Evolutionary conservation across 1,140 invertebrate species (phyloP), one percentile per base, ranked within the genome.

Genomic region (Protaetia brevitarsis): DNA sequence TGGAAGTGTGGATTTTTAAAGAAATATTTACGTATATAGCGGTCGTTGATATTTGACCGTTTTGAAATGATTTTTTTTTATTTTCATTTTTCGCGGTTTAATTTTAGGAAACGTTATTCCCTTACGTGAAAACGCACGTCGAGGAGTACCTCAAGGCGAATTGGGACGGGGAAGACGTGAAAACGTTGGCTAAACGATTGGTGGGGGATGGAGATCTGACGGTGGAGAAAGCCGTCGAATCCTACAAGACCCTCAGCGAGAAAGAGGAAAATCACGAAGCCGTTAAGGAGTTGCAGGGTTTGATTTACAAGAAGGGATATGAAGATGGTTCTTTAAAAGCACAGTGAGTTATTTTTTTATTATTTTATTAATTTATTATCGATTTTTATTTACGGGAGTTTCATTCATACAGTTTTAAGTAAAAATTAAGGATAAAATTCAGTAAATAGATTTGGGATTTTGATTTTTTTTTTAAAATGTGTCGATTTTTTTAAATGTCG

Each of bases 291-390:
- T 80, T 97, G 2, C 95, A 97, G 77, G 95, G 94, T 2, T 84
- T 93, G 36, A 91, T 98, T 68, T 96, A 92, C 91, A 85, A 87
- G 71, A 84, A 89, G 68, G 95, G 91, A 5, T 96, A 96, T 77
- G 84, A 88, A 63, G 83, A 81, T 56, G 89, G 89, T 19, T 79
- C 86, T 21, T 77, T 97, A 0, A 91, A 90, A 73, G 92, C 92
- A 78, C 93, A 96, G 95, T 97, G 84, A 89, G 93, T 93, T 65
- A 3, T 2, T 41, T 59, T 56, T 56, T n/a, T n/a, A n/a, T n/a
- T n/a, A n/a, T n/a, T n/a, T n/a, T n/a, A n/a, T n/a, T n/a, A n/a
- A n/a, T n/a, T n/a, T n/a, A n/a, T n/a, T n/a, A n/a, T n/a, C n/a
- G n/a, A n/a, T n/a, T n/a, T n/a, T n/a, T n/a, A n/a, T n/a, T n/a